A percentile compares a stretch with the other conserved stretches of the same genome.
These are phyloP conservation scores for Mormyrus lacerda DNA, from an alignment of 2,113 vertebrate genomes.

Conservation along the genomic window DNA sequence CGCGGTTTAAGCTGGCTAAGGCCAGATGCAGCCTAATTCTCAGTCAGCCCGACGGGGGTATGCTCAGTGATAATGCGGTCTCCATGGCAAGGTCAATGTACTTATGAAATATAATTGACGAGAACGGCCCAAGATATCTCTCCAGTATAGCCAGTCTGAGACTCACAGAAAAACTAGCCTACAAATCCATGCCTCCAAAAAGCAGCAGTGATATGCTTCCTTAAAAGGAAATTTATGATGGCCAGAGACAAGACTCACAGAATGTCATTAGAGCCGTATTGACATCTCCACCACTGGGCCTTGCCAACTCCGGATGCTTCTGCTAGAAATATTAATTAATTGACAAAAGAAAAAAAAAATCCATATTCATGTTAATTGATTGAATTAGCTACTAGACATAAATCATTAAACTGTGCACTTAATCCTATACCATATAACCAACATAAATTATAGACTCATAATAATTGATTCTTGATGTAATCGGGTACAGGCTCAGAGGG, in stretches of 20 bases:
- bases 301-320: background rate
- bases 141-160: background rate
- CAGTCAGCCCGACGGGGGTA: background rate
- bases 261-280: background rate
- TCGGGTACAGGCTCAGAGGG: background rate
- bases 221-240: background rate
- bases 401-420: background rate
- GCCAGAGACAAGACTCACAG: background rate
- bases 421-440: background rate
- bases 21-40: background rate
- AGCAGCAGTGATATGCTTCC: background rate
- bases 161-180: background rate
- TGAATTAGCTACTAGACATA: background rate
- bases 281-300: background rate
- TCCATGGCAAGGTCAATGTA: background rate
- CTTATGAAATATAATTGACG: background rate
- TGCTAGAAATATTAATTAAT: background rate
- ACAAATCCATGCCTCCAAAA: background rate
- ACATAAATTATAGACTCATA: background rate
- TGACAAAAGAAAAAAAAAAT: constrained; percentile 1
- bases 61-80: background rate
- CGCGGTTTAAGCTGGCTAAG: background rate
- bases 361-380: background rate
- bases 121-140: background rate
- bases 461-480: background rate